Evolutionary conservation across 2,888 invertebrate genomes (phyloP).

Genomic region (Synanthedon tipuliformis): DNA sequence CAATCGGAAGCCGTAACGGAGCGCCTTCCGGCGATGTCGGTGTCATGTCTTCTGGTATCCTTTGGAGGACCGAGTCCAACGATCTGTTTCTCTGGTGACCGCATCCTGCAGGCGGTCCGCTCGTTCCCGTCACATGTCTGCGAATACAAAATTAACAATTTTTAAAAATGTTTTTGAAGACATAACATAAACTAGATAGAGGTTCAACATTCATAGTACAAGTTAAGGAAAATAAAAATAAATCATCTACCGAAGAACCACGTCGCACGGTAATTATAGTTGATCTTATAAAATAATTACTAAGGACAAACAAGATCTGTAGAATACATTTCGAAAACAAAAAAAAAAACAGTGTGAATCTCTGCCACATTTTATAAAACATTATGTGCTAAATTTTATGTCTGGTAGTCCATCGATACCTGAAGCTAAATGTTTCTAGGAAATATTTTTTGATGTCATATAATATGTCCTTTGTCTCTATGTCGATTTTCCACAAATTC

Average conservation of each 20-base stretch:
- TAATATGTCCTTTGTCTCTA: no score
- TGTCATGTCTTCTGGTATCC: slow-evolving; percentile 87
- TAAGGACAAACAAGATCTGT: no score
- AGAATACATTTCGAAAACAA: no score
- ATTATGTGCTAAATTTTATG: no score
- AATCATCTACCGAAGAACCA: not conserved
- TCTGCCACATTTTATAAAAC: no score
- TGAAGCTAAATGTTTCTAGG: no score
- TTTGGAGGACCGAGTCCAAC: slow-evolving; percentile 88
- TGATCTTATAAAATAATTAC: no score
- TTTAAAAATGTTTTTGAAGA: not conserved
- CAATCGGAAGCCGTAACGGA: slow-evolving; percentile 46
- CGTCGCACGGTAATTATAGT: not conserved
- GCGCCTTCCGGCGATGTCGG: slow-evolving; percentile 59
- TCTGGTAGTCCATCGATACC: no score
- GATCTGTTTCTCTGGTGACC: slow-evolving; percentile 90
- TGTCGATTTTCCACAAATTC: no score
- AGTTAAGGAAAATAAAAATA: no score
- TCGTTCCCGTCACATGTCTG: slow-evolving; percentile 61
- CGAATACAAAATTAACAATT: slow-evolving; percentile 27
- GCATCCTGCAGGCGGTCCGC: slow-evolving; percentile 64
- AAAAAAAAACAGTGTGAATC: no score
- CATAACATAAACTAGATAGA: not conserved
- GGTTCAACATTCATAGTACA: not conserved
- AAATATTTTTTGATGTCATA: no score